Evolutionary conservation across 2,113 vertebrate species (phyloP), one percentile per base, ranked within the genome.

Genomic region (Anguilla japonica): DNA sequence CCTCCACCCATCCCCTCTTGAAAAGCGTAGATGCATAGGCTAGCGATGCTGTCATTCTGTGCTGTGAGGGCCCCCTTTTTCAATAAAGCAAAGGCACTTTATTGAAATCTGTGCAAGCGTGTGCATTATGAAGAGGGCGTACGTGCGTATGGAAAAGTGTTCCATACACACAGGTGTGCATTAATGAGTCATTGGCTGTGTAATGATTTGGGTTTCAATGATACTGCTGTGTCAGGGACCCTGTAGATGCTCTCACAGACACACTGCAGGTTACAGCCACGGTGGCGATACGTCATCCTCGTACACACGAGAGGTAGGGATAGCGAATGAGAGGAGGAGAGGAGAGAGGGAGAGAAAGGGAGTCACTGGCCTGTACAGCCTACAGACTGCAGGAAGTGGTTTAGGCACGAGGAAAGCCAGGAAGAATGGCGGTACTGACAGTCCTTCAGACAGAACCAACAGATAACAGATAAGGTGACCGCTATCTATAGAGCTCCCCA

Each of bases 401-500:
- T 7, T 26, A n/a, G 9, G 0, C 57, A 34, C 60, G 56, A 34
- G 60, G 16, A 13, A 60, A 43, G n/a, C 22, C 26, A 57, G 41
- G 60, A 0, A 60, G 20, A 34, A 63, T 75, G 71, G n/a, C 9
- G n/a, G 16, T 11, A 1, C n/a, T 75, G n/a, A 29, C n/a, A n/a
- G n/a, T 43, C 46, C 22, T 3, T 5, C 18, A 80, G 39, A 11
- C 60, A 67, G n/a, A 14, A 9, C 5, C 20, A 81, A n/a, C 34
- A 34, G 34, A 34, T 34, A 34, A 85, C 29, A 26, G 16, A 78
- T 79, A 41, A 53, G 39, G 16, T 88, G 92, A 93, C 92, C 87
- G 88, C 86, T 87, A 88, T 93, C 93, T 94, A 93, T 92, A 90
- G 95, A 96, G 95, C 95, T 94, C 94, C 95, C 93, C 93, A 93